These are phyloP conservation scores for Cryptotermes secundus DNA, from an alignment of 1,140 invertebrate genomes.

Conservation along the genomic window DNA sequence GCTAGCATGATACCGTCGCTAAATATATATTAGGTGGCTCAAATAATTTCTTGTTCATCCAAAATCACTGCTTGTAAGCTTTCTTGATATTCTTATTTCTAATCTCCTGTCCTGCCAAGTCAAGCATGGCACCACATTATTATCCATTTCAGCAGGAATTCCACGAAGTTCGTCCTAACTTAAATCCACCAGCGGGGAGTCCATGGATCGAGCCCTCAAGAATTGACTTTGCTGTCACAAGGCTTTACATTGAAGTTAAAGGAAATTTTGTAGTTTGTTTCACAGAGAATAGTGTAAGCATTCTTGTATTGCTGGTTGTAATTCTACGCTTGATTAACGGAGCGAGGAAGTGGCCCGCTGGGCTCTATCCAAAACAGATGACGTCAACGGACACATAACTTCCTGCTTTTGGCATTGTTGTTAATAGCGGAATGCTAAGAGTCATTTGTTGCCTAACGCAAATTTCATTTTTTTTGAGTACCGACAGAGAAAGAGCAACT, in stretches of 20 bases:
- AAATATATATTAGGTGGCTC: too few species aligned
- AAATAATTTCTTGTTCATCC: too few species aligned
- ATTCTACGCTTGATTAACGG: background rate
- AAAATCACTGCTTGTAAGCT: too few species aligned
- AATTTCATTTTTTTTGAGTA: too few species aligned
- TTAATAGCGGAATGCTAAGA: background rate
- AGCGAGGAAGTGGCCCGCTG: background rate
- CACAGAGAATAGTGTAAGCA: background rate
- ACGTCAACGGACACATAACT: background rate
- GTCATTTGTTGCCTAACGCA: background rate
- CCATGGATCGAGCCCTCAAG: background rate
- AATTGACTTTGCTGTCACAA: background rate
- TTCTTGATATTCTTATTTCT: too few species aligned
- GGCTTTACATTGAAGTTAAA: background rate
- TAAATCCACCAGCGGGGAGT: background rate
- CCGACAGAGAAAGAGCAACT: too few species aligned
- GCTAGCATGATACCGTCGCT: too few species aligned
- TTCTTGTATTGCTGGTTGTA: background rate
- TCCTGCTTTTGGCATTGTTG: background rate
- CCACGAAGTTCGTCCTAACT: background rate
- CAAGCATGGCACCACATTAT: too few species aligned
- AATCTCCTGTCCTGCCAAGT: too few species aligned
- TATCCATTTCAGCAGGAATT: background rate
- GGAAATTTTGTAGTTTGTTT: background rate
- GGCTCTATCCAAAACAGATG: background rate